Evolutionary conservation across 2,113 vertebrate genomes (phyloP).

Genomic region (Phocoena sinus): DNA sequence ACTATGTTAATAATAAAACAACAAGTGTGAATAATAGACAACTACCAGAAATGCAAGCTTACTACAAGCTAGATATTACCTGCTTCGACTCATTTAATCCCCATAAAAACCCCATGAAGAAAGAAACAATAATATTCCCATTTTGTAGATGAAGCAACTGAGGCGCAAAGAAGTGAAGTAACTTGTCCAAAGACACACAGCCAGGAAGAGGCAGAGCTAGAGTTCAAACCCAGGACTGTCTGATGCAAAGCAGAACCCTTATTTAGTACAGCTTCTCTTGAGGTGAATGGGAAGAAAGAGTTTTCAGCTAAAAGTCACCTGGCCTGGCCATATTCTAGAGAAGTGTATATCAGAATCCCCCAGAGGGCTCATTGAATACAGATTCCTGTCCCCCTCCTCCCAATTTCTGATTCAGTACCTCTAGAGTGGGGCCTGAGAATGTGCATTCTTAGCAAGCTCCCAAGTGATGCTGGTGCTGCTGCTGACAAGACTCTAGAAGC

Average conservation of each 20-base stretch:
- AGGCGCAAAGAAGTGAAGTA: background rate
- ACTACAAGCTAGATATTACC: background rate
- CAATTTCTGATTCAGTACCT: background rate
- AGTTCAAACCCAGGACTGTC: background rate
- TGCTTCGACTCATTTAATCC: background rate
- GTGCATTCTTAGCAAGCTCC: background rate
- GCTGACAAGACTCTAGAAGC: background rate
- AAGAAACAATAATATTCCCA: background rate
- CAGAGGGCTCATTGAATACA: background rate
- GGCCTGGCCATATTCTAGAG: background rate
- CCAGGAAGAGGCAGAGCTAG: background rate
- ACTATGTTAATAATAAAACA: background rate
- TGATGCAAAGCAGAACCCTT: background rate
- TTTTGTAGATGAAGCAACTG: background rate
- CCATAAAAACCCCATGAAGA: background rate
- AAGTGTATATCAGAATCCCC: background rate
- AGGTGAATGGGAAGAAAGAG: background rate
- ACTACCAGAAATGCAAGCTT: background rate
- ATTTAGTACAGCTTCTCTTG: background rate
- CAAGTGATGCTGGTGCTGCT: background rate
- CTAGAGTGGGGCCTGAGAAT: background rate
- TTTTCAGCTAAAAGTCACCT: background rate
- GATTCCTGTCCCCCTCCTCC: background rate
- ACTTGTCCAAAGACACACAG: background rate
- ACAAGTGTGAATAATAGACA: background rate